These are phyloP conservation scores for Amazona vittata DNA, from an alignment of 2,113 vertebrate species.

Conservation along the genomic window DNA sequence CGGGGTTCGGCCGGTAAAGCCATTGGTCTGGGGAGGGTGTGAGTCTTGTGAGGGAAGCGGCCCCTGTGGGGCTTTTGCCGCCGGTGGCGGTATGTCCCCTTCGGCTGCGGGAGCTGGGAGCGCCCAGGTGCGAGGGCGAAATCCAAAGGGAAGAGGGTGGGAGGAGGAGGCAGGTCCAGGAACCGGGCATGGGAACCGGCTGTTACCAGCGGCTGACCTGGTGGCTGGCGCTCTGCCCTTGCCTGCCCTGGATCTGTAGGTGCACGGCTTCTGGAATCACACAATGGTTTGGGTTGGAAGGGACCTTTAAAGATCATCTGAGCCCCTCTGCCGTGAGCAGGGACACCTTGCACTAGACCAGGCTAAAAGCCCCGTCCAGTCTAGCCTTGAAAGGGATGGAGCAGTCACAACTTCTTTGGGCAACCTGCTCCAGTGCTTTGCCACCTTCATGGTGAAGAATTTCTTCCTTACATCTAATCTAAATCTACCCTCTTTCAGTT, in stretches of 20 bases:
- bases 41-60: background rate
- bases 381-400: background rate
- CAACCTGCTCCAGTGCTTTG: background rate
- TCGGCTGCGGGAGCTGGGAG: background rate
- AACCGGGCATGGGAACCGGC: background rate
- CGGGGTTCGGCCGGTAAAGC: background rate
- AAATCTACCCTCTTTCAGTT: background rate
- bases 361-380: background rate
- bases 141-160: background rate
- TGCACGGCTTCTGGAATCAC: background rate
- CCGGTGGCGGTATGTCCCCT: background rate
- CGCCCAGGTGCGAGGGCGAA: background rate
- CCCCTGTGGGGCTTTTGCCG: background rate
- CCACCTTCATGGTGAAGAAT: background rate
- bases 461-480: background rate
- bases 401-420: background rate
- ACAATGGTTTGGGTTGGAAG: background rate
- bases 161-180: background rate
- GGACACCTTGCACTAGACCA: background rate
- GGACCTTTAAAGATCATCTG: background rate
- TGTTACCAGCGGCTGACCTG: no score
- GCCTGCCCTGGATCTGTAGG: fast-evolving
- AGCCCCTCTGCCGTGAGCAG: background rate
- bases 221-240: background rate
- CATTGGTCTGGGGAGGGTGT: background rate